These are phyloP conservation scores for Falco rusticolus DNA, from an alignment of 2,797 vertebrate genomes.

Conservation along the genomic window DNA sequence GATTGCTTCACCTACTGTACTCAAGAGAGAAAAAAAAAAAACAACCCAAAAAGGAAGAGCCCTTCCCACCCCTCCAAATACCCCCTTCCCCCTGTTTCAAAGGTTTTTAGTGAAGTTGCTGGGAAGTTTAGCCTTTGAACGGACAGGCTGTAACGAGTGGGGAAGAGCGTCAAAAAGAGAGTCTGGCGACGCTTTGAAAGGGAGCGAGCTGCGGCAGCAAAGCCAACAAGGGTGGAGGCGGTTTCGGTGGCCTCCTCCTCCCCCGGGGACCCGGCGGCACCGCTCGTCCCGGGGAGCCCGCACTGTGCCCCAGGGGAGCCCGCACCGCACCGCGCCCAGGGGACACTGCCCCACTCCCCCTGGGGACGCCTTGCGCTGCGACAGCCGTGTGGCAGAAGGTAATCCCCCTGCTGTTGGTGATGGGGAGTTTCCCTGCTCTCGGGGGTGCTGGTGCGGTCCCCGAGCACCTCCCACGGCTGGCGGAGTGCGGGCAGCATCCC, in stretches of 20 bases:
- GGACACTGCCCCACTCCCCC: not conserved
- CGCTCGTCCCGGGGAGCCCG: too few relatives aligned
- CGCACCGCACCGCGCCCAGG: not conserved
- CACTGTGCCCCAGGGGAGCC: too few relatives aligned
- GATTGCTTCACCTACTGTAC: not conserved
- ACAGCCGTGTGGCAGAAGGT: not conserved
- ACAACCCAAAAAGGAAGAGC: too few relatives aligned
- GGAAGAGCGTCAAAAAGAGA: not conserved
- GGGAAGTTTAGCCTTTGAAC: slow-evolving; percentile 41
- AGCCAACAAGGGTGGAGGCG: not conserved
- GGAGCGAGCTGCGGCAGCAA: not conserved
- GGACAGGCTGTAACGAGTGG: not conserved
- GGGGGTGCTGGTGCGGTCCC: not conserved
- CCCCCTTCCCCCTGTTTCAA: not conserved
- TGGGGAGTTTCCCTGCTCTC: not conserved
- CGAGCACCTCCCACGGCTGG: not conserved
- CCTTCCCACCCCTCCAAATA: too few relatives aligned
- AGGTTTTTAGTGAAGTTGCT: not conserved
- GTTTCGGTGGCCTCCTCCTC: not conserved
- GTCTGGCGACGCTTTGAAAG: not conserved
- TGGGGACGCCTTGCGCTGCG: not conserved
- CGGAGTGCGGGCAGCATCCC: not conserved
- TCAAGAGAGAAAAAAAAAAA: fast-evolving
- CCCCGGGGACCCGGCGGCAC: not conserved
- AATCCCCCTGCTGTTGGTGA: not conserved